Percentiles rank a stretch among this genome's conserved stretches.
Evolutionary conservation across 2,888 invertebrate species (phyloP).

Genomic region (Drosophila kanekoi): DNA sequence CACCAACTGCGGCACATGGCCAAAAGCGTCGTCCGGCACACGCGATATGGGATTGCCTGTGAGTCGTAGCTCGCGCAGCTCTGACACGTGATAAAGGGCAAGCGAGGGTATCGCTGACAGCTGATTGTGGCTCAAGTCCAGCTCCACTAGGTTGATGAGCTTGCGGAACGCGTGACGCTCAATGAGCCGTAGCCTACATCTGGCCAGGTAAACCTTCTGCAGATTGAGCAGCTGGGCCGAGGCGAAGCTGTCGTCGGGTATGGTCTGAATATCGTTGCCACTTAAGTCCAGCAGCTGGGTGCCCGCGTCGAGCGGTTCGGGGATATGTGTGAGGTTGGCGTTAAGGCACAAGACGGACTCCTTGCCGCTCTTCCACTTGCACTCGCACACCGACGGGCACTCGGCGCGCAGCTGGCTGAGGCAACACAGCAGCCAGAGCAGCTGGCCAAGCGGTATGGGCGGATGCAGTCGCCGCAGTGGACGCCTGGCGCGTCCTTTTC

Average conservation of each 20-base stretch:
- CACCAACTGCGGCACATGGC: slow-evolving; percentile 88
- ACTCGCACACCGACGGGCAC: slow-evolving; percentile 92
- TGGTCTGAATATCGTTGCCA: slow-evolving; percentile 89
- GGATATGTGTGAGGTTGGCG: slow-evolving; percentile 91
- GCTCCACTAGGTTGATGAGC: slow-evolving; percentile 92
- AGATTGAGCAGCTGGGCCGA: slow-evolving; percentile 91
- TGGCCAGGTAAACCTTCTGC: slow-evolving; percentile 91
- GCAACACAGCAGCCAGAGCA: slow-evolving; percentile 80
- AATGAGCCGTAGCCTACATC: slow-evolving; percentile 89
- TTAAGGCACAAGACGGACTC: slow-evolving; percentile 93
- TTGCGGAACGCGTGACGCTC: slow-evolving; percentile 91
- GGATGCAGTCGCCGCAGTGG: slow-evolving; percentile 66
- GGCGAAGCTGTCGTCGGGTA: slow-evolving; percentile 91
- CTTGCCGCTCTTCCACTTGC: slow-evolving; percentile 95
- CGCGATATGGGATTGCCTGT: slow-evolving; percentile 91
- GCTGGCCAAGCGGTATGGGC: slow-evolving; percentile 73
- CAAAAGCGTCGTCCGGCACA: slow-evolving; percentile 90
- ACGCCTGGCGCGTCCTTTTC: slow-evolving; percentile 64
- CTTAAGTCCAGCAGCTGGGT: slow-evolving; percentile 93
- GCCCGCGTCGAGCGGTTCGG: slow-evolving; percentile 90
- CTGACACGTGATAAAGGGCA: slow-evolving; percentile 90
- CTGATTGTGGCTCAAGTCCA: slow-evolving; percentile 92
- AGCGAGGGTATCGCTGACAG: slow-evolving; percentile 90
- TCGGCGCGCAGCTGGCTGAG: slow-evolving; percentile 86
- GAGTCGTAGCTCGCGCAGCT: slow-evolving; percentile 90